Base-by-base conservation (phyloP, 2,888 invertebrate genomes). In the Aquatica leii region DNA sequence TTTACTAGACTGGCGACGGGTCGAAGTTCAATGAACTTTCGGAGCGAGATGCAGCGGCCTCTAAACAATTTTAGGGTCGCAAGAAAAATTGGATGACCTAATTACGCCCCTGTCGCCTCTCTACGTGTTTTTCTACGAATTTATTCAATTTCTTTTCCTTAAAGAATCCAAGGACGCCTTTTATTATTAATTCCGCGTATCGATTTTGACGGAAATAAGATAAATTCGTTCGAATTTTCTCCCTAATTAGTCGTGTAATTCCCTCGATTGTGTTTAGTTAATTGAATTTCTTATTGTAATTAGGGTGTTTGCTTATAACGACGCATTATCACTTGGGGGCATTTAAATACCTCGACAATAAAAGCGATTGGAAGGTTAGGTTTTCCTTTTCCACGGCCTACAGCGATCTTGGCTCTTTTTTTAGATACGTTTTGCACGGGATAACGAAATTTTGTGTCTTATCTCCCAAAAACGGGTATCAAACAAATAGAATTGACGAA, bases 1-100 rank as follows among this genome's bases (percentile, higher is more conserved):
- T 64, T 49, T 59, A 56, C 37, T 66, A 68, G 58, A 65, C 54
- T 57, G 40, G 40, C 66, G 62, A 67, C 67, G 59, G 68, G 66
- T 67, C 65, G 67, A 66, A 65, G 67, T 55, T 67, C 62, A 57
- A 55, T 57, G 69, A 70, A 69, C 68, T 60, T 43, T 57, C 40
- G 48, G 41, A 41, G 56, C 41, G 41, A 43, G 17, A 43, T 14
- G 17, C 66, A 58, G 65, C 60, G 65, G 50, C 61, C 54, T 54
- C 59, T 43, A 66, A 59, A 64, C 43, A 62, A 58, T 57, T 64
- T 54, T 46, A 46, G 50, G 20, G 35, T 59, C 31, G 34, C 48
- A 21, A 73, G 15, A 46, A 46, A 74, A 71, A 73, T 69, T 63
- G 64, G 69, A 62, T 75, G 75, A 76, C 76, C 74, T 73, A 75